A percentile compares a stretch with the other conserved stretches of the same genome.
These are phyloP conservation scores for Psittacus erithacus DNA, from an alignment of 2,113 vertebrate genomes.

Conservation along the genomic window DNA sequence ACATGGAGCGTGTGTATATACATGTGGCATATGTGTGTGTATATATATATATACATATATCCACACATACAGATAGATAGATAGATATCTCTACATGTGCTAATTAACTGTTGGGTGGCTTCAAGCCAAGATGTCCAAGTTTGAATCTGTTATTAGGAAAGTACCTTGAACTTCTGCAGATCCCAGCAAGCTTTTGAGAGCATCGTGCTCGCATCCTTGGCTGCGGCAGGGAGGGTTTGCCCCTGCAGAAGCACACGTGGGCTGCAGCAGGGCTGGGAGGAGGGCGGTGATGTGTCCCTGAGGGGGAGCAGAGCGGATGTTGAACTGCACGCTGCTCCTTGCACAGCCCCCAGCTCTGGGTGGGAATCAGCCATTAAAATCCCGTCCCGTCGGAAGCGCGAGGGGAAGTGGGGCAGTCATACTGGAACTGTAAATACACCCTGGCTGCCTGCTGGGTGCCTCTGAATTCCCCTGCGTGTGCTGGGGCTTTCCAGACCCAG, in stretches of 20 bases:
- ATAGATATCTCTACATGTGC: not conserved
- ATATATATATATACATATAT: rapidly evolving
- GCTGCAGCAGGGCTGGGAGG: not conserved
- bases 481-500: constrained; percentile 21
- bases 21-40: not conserved
- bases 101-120: not conserved
- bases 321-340: rapidly evolving
- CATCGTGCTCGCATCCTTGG: rapidly evolving
- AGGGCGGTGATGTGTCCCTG: not conserved
- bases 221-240: not conserved
- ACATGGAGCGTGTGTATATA: not conserved
- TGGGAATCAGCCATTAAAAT: not conserved
- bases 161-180: not conserved
- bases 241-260: rapidly evolving
- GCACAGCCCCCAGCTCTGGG: not conserved
- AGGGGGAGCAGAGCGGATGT: rapidly evolving
- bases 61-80: not conserved
- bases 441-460: not conserved
- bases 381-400: not conserved
- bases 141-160: not conserved
- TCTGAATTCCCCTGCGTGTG: not conserved
- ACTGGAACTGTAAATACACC: not conserved
- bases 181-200: not conserved
- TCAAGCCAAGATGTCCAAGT: not conserved
- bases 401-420: constrained; percentile 31